Evolutionary conservation across 2,797 vertebrate species (phyloP).

Genomic region (Neosilurus hyrtlii): DNA sequence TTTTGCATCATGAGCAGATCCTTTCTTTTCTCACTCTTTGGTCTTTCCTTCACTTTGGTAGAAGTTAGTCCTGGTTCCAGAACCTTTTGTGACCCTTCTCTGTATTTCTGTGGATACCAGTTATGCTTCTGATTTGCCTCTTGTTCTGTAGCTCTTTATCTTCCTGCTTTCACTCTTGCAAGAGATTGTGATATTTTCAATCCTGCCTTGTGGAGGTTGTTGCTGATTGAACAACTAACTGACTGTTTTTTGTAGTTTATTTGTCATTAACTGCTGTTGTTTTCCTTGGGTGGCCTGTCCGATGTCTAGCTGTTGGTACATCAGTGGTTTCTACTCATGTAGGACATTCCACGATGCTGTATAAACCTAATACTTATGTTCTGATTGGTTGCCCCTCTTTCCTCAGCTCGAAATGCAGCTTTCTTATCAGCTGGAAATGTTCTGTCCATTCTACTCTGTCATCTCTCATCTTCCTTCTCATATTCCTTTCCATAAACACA

Average conservation of each 20-base stretch:
- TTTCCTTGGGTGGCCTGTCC: too few species aligned
- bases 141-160: too few species aligned
- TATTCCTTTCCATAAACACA: not conserved
- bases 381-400: too few species aligned
- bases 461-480: not conserved
- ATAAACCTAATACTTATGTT: not conserved
- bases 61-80: not conserved
- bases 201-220: too few species aligned
- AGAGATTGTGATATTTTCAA: too few species aligned
- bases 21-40: not conserved
- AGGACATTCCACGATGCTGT: not conserved
- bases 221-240: too few species aligned
- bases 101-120: not conserved
- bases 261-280: too few species aligned
- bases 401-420: too few species aligned
- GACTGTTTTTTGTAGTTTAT: too few species aligned
- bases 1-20: too few species aligned
- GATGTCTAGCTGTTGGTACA: not conserved
- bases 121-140: too few species aligned
- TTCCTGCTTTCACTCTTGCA: too few species aligned
- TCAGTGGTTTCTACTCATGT: not conserved
- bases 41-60: not conserved
- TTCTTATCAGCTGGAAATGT: not conserved
- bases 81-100: not conserved
- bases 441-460: not conserved